Evolutionary conservation across 2,888 invertebrate genomes (phyloP).

Genomic region (Dryocosmus kuriphilus): DNA sequence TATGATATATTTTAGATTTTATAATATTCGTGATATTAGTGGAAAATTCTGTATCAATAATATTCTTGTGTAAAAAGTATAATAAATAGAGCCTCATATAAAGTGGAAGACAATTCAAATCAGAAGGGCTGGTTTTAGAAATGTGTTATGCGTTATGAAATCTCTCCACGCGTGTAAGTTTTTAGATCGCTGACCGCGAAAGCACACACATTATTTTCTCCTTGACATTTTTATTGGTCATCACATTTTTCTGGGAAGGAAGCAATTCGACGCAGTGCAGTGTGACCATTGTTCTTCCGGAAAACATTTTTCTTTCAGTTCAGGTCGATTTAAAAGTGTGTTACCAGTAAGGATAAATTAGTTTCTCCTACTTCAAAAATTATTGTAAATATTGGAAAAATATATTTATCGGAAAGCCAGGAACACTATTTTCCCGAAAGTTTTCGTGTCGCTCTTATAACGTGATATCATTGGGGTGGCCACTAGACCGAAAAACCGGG

Average conservation of each 20-base stretch:
- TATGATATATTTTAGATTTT: no score
- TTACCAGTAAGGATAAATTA: conserved; percentile 22
- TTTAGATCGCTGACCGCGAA: conserved; percentile 16
- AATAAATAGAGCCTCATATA: neutral
- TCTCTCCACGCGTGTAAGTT: neutral
- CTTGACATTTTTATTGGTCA: conserved; percentile 25
- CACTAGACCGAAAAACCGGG: no score
- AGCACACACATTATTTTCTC: conserved; percentile 12
- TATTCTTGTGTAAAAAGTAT: no score
- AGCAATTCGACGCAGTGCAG: conserved; percentile 19
- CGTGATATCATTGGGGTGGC: no score
- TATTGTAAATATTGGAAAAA: conserved; percentile 19
- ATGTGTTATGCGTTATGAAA: neutral
- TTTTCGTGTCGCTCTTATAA: no score
- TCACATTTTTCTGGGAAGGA: conserved; percentile 22
- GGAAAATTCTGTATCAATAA: no score
- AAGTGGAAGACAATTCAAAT: neutral
- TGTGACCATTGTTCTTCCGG: neutral
- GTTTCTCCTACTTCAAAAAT: conserved; percentile 7
- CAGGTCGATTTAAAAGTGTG: neutral
- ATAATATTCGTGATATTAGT: no score
- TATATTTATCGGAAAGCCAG: neutral
- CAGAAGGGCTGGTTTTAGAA: neutral
- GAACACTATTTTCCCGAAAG: no score
- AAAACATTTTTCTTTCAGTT: conserved; percentile 12